phyloP scores from a whole-genome alignment of 2,113 vertebrate genomes.

The Naja naja region DNA sequence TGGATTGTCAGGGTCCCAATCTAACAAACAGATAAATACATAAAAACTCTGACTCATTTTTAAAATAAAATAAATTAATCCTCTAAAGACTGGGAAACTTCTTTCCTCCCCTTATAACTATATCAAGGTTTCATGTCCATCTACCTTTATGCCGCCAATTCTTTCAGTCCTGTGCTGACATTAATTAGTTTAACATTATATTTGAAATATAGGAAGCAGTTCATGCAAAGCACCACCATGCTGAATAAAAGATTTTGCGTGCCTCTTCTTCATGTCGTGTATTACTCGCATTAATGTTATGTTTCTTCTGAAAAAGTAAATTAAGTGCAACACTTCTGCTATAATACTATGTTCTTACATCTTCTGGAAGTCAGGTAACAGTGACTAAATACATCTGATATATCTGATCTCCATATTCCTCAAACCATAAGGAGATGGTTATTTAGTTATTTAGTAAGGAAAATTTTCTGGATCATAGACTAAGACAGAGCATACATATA shows the following conservation, averaged over 20 bases:
- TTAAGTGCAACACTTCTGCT: not conserved
- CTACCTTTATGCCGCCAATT: not conserved
- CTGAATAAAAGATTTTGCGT: not conserved
- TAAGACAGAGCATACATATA: not conserved
- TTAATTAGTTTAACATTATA: not conserved
- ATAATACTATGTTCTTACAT: not conserved
- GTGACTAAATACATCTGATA: not conserved
- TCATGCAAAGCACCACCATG: not conserved
- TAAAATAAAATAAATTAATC: not conserved
- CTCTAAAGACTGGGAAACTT: not conserved
- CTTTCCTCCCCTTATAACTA: not conserved
- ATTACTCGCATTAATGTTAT: not conserved
- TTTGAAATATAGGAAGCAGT: not conserved
- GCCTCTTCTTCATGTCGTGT: not conserved
- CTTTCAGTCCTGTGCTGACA: not conserved
- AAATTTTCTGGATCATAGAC: not conserved
- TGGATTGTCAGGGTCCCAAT: not conserved
- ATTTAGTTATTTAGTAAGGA: not conserved
- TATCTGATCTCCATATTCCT: not conserved
- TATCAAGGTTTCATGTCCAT: not conserved
- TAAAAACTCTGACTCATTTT: not conserved
- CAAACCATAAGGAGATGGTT: not conserved
- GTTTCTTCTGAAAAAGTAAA: not conserved
- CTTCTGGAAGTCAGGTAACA: not conserved
- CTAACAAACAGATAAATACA: not conserved